Conservation (phyloP, 2,888 invertebrate species). For the Stictocephala bisonia region DNA sequence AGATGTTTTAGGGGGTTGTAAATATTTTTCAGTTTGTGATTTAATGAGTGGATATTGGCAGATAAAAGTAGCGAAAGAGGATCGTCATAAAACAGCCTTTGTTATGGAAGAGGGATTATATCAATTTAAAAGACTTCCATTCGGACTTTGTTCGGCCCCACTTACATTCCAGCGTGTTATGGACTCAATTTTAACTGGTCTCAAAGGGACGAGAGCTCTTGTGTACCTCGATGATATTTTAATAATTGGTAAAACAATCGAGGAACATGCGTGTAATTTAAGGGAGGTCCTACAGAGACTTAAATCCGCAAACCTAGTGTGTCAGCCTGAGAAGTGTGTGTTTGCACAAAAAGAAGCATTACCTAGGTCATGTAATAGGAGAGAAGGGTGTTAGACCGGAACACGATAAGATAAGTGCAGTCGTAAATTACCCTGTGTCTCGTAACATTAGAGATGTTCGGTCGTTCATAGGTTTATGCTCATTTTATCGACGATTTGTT, state of each 20-base stretch:
- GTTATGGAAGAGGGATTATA: neutral
- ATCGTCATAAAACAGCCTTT: constrained; percentile 16
- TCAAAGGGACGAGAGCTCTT: constrained; percentile 6
- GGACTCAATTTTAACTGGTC: neutral
- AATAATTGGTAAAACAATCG: constrained; percentile 2
- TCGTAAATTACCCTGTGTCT: neutral
- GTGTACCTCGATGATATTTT: constrained; percentile 35
- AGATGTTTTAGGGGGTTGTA: constrained; percentile 8
- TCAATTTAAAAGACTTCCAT: neutral
- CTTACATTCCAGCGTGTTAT: neutral
- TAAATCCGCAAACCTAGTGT: neutral
- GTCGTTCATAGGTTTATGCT: constrained; percentile 19
- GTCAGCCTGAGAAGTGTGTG: neutral
- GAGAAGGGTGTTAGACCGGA: neutral
- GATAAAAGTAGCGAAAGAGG: constrained; percentile 6
- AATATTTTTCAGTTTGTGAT: constrained; percentile 11
- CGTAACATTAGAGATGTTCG: constrained; percentile 25
- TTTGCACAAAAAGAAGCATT: neutral
- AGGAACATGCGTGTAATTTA: constrained; percentile 15
- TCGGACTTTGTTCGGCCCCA: constrained; percentile 7
- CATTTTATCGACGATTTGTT: constrained; percentile 29
- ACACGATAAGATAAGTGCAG: neutral
- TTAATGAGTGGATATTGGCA: constrained; percentile 28
- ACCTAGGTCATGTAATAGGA: neutral
- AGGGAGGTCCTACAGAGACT: constrained; percentile 2